A percentile compares a stretch with the other conserved stretches of the same genome.
phyloP scores from a whole-genome alignment of 2,113 vertebrate genomes.

The Suricata suricatta region DNA sequence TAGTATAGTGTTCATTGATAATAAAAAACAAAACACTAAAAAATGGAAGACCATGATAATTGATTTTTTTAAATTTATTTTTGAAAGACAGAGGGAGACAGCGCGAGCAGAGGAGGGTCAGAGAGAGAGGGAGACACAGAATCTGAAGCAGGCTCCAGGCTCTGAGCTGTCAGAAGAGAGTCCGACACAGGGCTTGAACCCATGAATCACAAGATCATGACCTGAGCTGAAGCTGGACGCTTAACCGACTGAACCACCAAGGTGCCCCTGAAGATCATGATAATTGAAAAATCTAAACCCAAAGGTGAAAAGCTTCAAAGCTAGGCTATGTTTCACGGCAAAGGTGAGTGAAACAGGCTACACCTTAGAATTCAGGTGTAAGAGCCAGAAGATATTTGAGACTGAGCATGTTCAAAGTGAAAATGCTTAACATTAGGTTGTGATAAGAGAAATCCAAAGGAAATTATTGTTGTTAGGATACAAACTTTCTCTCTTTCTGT shows the following conservation, averaged over 20 bases:
- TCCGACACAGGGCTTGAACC: too few relatives aligned
- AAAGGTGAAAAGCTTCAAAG: slow-evolving; percentile 5
- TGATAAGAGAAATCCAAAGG: neutral
- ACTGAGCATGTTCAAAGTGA: neutral
- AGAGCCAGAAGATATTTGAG: neutral
- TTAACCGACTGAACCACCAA: too few relatives aligned
- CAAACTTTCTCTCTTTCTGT: neutral
- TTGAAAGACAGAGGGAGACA: too few relatives aligned
- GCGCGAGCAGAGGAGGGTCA: too few relatives aligned
- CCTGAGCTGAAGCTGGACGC: too few relatives aligned
- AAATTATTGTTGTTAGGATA: neutral
- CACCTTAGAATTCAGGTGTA: neutral
- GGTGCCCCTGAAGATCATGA: neutral
- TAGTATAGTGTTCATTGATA: neutral
- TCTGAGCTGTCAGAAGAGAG: too few relatives aligned
- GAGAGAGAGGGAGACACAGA: too few relatives aligned
- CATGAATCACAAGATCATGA: too few relatives aligned
- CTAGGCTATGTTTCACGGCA: neutral
- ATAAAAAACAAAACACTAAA: neutral
- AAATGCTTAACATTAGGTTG: neutral
- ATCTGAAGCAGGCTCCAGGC: too few relatives aligned
- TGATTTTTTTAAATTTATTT: neutral
- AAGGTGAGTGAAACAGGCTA: neutral
- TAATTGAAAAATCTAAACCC: slow-evolving; percentile 26
- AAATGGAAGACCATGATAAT: neutral